These are phyloP conservation scores for Drepanosiphum platanoidis DNA, from an alignment of 2,888 invertebrate genomes.

Conservation along the genomic window DNA sequence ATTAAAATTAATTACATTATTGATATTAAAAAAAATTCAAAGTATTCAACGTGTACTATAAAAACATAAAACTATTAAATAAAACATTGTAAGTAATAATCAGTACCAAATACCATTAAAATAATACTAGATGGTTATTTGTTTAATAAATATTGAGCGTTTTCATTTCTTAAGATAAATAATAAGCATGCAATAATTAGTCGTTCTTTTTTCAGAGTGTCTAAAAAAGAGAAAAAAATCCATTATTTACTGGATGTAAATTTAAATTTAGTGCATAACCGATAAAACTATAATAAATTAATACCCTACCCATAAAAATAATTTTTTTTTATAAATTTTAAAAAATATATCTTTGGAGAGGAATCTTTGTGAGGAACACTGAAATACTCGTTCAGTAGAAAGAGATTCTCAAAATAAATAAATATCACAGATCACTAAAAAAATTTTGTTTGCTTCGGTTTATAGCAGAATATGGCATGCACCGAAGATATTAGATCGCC, in stretches of 20 bases:
- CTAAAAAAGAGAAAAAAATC: slow-evolving; percentile 11
- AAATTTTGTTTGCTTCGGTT: slow-evolving; percentile 39
- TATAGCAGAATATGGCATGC: slow-evolving; percentile 34
- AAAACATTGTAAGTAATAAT: slow-evolving; percentile 39
- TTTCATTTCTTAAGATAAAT: slow-evolving; percentile 29
- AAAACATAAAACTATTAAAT: slow-evolving; percentile 22
- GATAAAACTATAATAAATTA: no score
- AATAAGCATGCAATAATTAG: slow-evolving; percentile 53
- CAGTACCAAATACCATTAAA: slow-evolving; percentile 50
- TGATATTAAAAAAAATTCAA: slow-evolving; percentile 21
- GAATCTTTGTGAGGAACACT: slow-evolving; percentile 57
- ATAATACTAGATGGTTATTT: slow-evolving; percentile 52
- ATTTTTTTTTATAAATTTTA: background rate
- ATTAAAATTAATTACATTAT: slow-evolving; percentile 26
- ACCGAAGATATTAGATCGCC: slow-evolving; percentile 44
- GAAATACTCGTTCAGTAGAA: slow-evolving; percentile 24
- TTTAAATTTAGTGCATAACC: background rate
- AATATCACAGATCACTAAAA: slow-evolving; percentile 51
- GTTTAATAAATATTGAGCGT: slow-evolving; percentile 40
- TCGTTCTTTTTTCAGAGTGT: background rate
- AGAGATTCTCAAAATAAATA: slow-evolving; percentile 53
- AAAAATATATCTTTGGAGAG: slow-evolving; percentile 49
- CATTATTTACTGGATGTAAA: background rate
- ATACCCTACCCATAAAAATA: slow-evolving; percentile 19
- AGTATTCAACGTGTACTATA: background rate